Evolutionary conservation across 2,113 vertebrate species (phyloP).

Genomic region (Stegostoma tigrinum): DNA sequence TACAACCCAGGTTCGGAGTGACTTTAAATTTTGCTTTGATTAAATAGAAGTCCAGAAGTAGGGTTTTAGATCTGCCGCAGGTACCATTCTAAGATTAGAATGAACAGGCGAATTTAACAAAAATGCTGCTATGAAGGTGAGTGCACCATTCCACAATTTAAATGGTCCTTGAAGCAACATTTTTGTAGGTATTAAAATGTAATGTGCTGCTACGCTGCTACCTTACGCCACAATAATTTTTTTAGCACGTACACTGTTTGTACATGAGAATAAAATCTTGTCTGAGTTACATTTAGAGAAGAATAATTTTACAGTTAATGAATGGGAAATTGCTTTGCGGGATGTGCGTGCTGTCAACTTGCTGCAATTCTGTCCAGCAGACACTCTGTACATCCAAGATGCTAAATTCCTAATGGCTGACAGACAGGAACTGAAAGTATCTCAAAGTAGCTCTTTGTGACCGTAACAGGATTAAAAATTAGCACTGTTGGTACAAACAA

Average conservation of each 20-base stretch:
- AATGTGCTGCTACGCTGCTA: neutral
- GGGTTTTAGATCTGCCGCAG: neutral
- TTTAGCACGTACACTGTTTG: neutral
- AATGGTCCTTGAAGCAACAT: neutral
- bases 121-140: neutral
- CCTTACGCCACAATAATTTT: neutral
- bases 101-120: neutral
- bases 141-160: neutral
- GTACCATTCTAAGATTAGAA: neutral
- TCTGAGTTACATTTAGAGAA: neutral
- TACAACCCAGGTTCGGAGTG: neutral
- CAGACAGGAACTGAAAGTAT: slow-evolving; percentile 30
- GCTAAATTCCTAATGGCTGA: slow-evolving; percentile 17
- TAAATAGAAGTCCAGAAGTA: neutral
- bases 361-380: neutral
- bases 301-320: neutral
- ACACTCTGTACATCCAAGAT: slow-evolving; percentile 6
- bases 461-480: slow-evolving; percentile 30
- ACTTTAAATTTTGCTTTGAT: neutral
- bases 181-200: neutral
- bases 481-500: slow-evolving; percentile 26
- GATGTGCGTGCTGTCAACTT: neutral
- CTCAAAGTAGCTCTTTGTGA: slow-evolving; percentile 29
- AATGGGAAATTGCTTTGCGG: neutral
- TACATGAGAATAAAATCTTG: neutral